Conservation (phyloP, 2,113 vertebrate genomes). For the Odontesthes bonariensis region DNA sequence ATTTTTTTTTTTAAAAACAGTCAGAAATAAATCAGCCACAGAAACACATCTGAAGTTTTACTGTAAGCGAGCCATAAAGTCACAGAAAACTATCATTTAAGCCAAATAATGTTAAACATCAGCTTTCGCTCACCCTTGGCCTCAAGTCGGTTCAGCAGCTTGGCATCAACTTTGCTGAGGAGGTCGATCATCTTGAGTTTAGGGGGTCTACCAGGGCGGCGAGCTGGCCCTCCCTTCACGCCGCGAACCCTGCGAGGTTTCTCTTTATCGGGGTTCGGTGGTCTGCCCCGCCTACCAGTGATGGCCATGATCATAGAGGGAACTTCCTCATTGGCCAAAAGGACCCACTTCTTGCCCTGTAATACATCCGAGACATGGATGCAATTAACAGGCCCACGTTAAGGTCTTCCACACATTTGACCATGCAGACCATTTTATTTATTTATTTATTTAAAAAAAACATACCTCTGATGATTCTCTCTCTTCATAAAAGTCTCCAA, state of each 20-base stretch:
- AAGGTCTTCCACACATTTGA: neutral
- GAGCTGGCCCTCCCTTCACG: constrained; percentile 75
- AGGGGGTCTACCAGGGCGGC: constrained; percentile 90
- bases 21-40: neutral
- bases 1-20: too few species aligned
- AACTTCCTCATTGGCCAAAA: constrained; percentile 92
- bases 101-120: neutral
- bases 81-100: neutral
- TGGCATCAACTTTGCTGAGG: constrained; percentile 90
- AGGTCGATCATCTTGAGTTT: constrained; percentile 90
- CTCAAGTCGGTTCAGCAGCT: constrained; percentile 88
- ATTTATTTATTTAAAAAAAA: too few species aligned
- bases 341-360: constrained; percentile 91
- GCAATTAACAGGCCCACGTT: neutral
- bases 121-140: constrained; percentile 86
- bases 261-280: constrained; percentile 92
- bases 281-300: constrained; percentile 93
- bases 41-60: neutral
- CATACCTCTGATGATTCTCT: constrained; percentile 90
- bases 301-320: constrained; percentile 97
- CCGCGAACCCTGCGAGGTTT: constrained; percentile 77
- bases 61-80: neutral
- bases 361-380: neutral
- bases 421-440: too few species aligned
- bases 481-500: constrained; percentile 97